phyloP scores from a whole-genome alignment of 2,113 vertebrate genomes.

The Ceratotherium simum region DNA sequence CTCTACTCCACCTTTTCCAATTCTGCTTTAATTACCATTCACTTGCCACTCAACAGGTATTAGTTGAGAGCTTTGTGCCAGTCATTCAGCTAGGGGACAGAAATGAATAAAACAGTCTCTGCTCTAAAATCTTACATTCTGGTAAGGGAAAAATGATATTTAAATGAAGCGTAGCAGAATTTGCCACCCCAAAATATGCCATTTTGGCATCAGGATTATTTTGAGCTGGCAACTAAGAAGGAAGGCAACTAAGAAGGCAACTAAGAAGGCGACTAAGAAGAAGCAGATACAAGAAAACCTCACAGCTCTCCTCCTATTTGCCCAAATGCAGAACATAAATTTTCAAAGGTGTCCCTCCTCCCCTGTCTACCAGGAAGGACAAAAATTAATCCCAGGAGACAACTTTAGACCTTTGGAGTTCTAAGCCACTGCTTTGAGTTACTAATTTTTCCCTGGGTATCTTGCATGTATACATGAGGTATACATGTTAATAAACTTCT shows the following conservation, averaged over 20 bases:
- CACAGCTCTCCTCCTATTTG: neutral
- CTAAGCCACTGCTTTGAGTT: neutral
- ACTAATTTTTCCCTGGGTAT: neutral
- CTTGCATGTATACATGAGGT: neutral
- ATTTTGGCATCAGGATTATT: neutral
- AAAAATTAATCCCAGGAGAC: neutral
- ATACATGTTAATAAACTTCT: neutral
- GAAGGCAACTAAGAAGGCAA: too few relatives aligned
- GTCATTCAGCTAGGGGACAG: neutral
- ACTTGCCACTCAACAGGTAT: neutral
- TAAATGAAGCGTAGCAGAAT: neutral
- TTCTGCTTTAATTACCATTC: neutral
- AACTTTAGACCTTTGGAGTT: neutral
- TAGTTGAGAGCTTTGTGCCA: neutral
- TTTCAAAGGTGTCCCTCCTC: neutral
- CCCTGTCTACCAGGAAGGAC: neutral
- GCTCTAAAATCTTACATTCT: conserved; percentile 11
- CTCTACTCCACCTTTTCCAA: neutral
- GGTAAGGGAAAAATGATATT: neutral
- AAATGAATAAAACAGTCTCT: neutral
- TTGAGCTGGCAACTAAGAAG: neutral
- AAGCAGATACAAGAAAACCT: neutral
- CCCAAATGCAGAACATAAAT: neutral
- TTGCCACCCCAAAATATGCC: neutral
- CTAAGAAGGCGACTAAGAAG: neutral